Percentiles rank a stretch among this genome's conserved stretches.
phyloP scores from a whole-genome alignment of 2,113 vertebrate species.

The Theropithecus gelada region DNA sequence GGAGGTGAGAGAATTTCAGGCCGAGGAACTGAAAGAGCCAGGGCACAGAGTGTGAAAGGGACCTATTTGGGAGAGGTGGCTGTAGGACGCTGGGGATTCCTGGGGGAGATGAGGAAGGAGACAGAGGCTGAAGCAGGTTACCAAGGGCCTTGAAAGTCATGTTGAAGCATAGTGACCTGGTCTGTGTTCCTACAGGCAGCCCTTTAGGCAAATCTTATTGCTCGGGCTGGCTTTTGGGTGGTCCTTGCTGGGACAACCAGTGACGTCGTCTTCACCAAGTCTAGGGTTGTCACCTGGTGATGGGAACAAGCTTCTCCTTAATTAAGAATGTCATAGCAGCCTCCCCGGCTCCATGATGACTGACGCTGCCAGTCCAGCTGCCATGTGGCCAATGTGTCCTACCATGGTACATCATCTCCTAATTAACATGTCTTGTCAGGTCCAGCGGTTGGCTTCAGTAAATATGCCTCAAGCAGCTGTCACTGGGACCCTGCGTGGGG shows the following conservation, averaged over 20 bases:
- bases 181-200: background rate
- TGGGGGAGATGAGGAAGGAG: background rate
- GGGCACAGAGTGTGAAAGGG: background rate
- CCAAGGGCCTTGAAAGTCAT: background rate
- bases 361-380: slow-evolving; percentile 72
- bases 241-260: background rate
- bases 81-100: fast-evolving
- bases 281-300: slow-evolving; percentile 3
- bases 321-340: slow-evolving; percentile 58
- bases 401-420: slow-evolving; percentile 72
- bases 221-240: background rate
- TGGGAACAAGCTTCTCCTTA: slow-evolving; percentile 50
- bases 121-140: background rate
- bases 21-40: background rate
- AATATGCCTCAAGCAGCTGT: slow-evolving; percentile 82
- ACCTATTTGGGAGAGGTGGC: background rate
- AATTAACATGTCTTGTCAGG: slow-evolving; percentile 84
- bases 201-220: background rate
- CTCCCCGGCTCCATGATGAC: slow-evolving; percentile 39
- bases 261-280: fast-evolving
- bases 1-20: background rate
- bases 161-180: fast-evolving
- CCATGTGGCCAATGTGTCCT: slow-evolving; percentile 59
- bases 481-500: slow-evolving; percentile 74
- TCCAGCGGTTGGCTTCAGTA: slow-evolving; percentile 74